Evolutionary conservation across 2,113 vertebrate genomes (phyloP), one percentile per base, ranked within the genome.

Genomic region (Macquaria ambigua): DNA sequence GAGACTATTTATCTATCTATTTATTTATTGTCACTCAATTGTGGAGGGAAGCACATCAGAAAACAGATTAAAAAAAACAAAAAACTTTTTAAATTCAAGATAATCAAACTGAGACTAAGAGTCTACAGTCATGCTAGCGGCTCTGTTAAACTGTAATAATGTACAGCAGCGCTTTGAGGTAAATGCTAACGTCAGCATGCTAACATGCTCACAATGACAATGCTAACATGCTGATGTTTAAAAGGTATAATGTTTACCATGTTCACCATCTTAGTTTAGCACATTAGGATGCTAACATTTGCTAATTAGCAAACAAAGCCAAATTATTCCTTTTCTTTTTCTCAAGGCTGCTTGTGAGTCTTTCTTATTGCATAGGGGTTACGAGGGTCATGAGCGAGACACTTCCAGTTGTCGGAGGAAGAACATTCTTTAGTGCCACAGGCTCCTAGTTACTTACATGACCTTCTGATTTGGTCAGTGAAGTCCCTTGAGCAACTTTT

Each of bases 381-480:
- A 37, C 1, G 16, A 20, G 37, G 70, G 70, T 85, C 86, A 61
- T 18, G 52, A 83, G 75, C 20, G 68, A 84, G 78, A 79, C 23
- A 31, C 56, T 86, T 82, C 34, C 73, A 80, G 55, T 87, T 41
- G 78, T 88, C 43, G 9, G 67, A 85, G 77, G 74, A 85, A 66
- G 74, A 91, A 82, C 83, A 82, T 79, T 84, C 83, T 78, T 90
- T 23, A 39, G 81, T 12, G 67, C 77, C 74, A 68, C 58, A 69
- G 83, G 78, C 87, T 87, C 41, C 59, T 81, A 85, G 79, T 90
- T 87, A 88, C 86, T 90, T 86, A 52, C 67, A 56, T 93, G 93
- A 94, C 93, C 93, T 94, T 94, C 90, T 90, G 84, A 84, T 93
- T 78, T 89, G 87, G 92, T 88, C 88, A 66, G 81, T 77, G 62